Evolutionary conservation across 2,888 invertebrate species (phyloP), one percentile per base, ranked within the genome.

Genomic region (Sphinx pinastri): DNA sequence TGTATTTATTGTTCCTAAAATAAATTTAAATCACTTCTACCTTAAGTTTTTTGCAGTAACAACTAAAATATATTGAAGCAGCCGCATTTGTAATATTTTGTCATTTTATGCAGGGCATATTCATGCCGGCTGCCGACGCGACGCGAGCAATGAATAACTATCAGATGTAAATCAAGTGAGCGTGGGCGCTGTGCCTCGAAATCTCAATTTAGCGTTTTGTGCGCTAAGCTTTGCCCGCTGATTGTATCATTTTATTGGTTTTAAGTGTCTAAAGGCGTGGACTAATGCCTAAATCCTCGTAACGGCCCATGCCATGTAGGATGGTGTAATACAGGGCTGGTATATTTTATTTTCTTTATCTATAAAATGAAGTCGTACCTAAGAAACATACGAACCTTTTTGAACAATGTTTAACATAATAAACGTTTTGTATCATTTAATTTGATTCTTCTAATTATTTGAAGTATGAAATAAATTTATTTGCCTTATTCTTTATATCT

Each of bases 161-260:
- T 79, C 75, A 74, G 78, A 84, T 85, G 83, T 77, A 84, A 86
- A 87, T 85, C 79, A 76, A 70, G 67, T 19, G 19, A 47, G 77
- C 75, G 85, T 85, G 78, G 87, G 84, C 74, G 82, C 73, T 75
- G 77, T 81, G 78, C 77, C 78, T 78, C 77, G 80, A 81, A 83
- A 83, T 84, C 81, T 86, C 77, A 83, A 83, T 86, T 81, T 76
- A 71, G 57, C 63, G 75, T 75, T 73, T 73, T 77, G 76, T 79
- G 76, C 74, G 77, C 76, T 73, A 68, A 71, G 76, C 77, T 76
- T 77, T 72, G 72, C 63, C 19, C 63, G 16, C 49, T 49, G 63
- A 63, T 63, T 63, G 13, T 47, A 47, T 13, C 7, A 19, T 63
- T 63, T 63, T 63, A 63, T 19, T 13, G 13, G 47, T 49, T 63